phyloP scores from a whole-genome alignment of 2,113 vertebrate genomes.

The Bubalus kerabau region DNA sequence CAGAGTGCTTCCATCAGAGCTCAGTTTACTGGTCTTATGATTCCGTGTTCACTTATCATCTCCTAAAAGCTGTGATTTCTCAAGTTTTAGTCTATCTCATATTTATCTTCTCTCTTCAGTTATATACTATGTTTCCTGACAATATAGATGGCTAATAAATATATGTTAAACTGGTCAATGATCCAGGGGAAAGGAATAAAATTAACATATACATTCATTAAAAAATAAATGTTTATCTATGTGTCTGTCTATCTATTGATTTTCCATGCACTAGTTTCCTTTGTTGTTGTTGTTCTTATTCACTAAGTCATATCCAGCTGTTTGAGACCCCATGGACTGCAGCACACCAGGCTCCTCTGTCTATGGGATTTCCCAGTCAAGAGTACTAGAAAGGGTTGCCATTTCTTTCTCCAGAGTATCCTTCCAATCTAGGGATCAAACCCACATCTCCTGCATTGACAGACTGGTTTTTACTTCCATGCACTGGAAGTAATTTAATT shows the following conservation, averaged over 20 bases:
- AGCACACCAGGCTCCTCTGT: not conserved
- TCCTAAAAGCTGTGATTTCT: not conserved
- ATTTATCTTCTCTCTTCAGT: not conserved
- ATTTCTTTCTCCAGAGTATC: not conserved
- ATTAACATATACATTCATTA: not conserved
- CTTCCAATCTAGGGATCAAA: not conserved
- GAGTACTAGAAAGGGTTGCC: not conserved
- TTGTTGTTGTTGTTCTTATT: not conserved
- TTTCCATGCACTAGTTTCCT: not conserved
- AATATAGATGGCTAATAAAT: not conserved
- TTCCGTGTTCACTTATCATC: not conserved
- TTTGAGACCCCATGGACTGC: not conserved
- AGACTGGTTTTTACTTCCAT: not conserved
- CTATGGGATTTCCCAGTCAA: not conserved
- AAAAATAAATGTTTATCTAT: not conserved
- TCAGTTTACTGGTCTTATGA: fast-evolving
- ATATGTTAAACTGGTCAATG: not conserved
- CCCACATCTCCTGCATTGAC: not conserved
- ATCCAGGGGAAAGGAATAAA: not conserved
- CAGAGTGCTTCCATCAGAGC: fast-evolving
- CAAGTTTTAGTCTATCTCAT: not conserved
- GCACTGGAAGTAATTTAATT: not conserved
- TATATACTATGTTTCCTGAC: not conserved
- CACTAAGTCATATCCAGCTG: not conserved
- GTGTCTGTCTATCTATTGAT: not conserved